These are phyloP conservation scores for Pangasius sanitwongsei DNA, from an alignment of 2,797 vertebrate genomes.

Conservation along the genomic window DNA sequence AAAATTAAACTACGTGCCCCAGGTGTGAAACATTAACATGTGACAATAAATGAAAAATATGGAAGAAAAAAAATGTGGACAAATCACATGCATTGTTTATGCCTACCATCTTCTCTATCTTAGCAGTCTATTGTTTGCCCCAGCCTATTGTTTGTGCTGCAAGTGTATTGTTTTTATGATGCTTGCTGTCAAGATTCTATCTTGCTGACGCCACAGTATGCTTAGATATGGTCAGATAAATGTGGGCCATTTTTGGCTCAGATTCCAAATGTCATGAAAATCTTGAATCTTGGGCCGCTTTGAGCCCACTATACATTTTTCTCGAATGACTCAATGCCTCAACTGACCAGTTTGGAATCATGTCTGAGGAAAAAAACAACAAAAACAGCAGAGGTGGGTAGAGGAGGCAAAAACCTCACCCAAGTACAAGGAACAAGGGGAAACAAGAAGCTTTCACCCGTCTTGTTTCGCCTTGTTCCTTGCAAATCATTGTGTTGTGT, in stretches of 20 bases:
- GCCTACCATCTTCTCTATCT: not conserved
- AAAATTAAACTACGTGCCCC: not conserved
- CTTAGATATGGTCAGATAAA: not conserved
- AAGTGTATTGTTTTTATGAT: not conserved
- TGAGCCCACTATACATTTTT: not conserved
- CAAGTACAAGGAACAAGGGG: not conserved
- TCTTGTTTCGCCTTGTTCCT: not conserved
- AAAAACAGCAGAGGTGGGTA: not conserved
- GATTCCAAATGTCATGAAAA: not conserved
- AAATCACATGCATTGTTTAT: not conserved
- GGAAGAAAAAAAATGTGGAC: not conserved
- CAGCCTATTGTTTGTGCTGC: not conserved
- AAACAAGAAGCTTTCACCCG: not conserved
- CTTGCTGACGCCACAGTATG: not conserved
- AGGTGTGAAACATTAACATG: not conserved
- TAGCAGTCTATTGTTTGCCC: not conserved
- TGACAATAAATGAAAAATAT: not conserved
- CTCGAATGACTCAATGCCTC: not conserved
- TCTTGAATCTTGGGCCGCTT: not conserved
- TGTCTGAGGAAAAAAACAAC: not conserved
- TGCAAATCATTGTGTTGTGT: not conserved
- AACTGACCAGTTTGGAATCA: not conserved
- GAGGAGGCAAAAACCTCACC: not conserved
- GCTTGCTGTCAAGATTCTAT: not conserved
- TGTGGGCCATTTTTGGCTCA: not conserved